phyloP scores from a whole-genome alignment of 2,888 invertebrate genomes.

The Drosophila hamatofila region DNA sequence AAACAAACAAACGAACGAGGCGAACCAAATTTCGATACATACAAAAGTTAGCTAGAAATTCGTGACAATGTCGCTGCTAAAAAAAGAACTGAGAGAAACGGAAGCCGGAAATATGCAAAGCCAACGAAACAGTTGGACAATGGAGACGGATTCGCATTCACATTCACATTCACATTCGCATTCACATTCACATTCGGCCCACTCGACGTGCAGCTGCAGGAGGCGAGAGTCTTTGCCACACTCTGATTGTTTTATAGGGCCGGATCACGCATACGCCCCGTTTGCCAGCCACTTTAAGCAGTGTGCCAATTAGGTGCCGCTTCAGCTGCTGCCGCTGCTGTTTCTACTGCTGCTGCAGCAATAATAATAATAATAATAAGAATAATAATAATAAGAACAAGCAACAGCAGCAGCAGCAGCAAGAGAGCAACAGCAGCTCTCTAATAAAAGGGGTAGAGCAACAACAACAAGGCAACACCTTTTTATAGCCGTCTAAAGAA shows the following conservation, averaged over 20 bases:
- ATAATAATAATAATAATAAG: constrained; percentile 1
- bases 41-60: constrained; percentile 42
- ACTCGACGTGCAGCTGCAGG: constrained; percentile 36
- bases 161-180: background rate
- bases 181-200: background rate
- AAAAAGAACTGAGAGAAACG: constrained; percentile 11
- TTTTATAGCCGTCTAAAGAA: constrained; percentile 66
- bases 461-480: constrained; percentile 39
- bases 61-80: constrained; percentile 46
- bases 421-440: background rate
- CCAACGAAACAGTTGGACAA: constrained; percentile 39
- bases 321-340: constrained; percentile 12
- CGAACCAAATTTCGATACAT: background rate
- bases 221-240: constrained; percentile 23
- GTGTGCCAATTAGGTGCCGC: constrained; percentile 61
- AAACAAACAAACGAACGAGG: constrained; percentile 9
- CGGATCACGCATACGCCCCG: constrained; percentile 55
- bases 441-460: background rate
- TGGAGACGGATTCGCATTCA: constrained; percentile 9
- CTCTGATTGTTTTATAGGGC: constrained; percentile 30
- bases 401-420: too few relatives aligned
- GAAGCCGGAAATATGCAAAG: constrained; percentile 63
- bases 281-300: constrained; percentile 35
- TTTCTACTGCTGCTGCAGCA: background rate
- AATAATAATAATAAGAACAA: background rate